A percentile compares a stretch with the other conserved stretches of the same genome.
phyloP scores from a whole-genome alignment of 1,140 invertebrate genomes.

The Drosophila sproati region DNA sequence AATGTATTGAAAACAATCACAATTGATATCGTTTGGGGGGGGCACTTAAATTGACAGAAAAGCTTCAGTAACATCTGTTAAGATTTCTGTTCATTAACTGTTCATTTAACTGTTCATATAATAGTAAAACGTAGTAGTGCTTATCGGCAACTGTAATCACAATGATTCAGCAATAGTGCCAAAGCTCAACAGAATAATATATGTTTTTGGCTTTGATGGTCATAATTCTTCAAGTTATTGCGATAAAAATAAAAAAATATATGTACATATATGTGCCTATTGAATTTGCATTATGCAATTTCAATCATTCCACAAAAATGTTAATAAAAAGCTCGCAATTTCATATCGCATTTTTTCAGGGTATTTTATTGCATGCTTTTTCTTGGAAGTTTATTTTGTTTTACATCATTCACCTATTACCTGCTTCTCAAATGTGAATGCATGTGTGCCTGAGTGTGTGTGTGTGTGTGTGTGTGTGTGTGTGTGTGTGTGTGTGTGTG shows the following conservation, averaged over 20 bases:
- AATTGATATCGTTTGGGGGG: conserved; percentile 11
- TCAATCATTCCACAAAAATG: neutral
- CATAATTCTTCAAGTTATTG: conserved; percentile 19
- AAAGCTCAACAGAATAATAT: conserved; percentile 24
- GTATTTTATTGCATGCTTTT: conserved; percentile 2
- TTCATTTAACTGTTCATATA: neutral
- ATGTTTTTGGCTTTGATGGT: conserved; percentile 10
- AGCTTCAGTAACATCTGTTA: conserved; percentile 1
- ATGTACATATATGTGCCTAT: conserved; percentile 20
- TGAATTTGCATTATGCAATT: conserved; percentile 39
- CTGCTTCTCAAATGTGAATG: conserved; percentile 11
- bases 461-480: neutral
- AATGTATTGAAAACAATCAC: neutral
- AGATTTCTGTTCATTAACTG: too few relatives aligned
- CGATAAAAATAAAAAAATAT: conserved; percentile 12
- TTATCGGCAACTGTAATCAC: conserved; percentile 23
- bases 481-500: neutral
- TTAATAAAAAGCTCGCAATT: neutral
- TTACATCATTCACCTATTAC: conserved; percentile 23
- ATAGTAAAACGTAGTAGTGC: conserved; percentile 9
- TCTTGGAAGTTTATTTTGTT: neutral
- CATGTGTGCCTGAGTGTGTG: neutral
- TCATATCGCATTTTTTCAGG: conserved; percentile 4
- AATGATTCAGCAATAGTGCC: conserved; percentile 30
- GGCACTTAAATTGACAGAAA: neutral